These are phyloP conservation scores for Poeciliopsis occidentalis DNA, from an alignment of 2,113 vertebrate genomes.

Conservation along the genomic window DNA sequence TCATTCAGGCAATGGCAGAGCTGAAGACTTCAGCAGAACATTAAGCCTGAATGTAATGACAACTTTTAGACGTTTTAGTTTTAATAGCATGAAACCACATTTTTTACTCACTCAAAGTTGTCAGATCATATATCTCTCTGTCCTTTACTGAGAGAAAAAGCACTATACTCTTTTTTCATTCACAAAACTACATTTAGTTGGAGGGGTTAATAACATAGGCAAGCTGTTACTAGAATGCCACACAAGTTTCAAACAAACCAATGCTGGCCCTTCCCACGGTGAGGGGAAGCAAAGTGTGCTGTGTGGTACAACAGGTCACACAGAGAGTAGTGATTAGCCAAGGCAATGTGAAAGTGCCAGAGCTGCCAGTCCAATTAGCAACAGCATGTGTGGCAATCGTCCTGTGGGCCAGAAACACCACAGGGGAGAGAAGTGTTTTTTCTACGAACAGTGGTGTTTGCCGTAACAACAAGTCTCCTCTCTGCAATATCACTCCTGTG, in stretches of 20 bases:
- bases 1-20: too few relatives aligned
- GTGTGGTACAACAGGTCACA: slow-evolving; percentile 1
- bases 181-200: too few relatives aligned
- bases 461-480: slow-evolving; percentile 14
- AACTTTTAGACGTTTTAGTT: too few relatives aligned
- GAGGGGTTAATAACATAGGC: background rate
- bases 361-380: slow-evolving; percentile 44
- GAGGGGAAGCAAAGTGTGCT: background rate
- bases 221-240: background rate
- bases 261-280: background rate
- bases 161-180: too few relatives aligned
- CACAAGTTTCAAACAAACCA: background rate
- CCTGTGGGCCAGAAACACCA: background rate
- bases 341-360: slow-evolving; percentile 14
- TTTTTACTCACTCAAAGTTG: too few relatives aligned
- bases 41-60: too few relatives aligned
- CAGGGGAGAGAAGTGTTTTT: slow-evolving; percentile 4
- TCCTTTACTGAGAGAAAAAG: too few relatives aligned
- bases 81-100: too few relatives aligned
- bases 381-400: slow-evolving; percentile 34
- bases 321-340: slow-evolving; percentile 33
- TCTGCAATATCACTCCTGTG: background rate
- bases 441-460: background rate
- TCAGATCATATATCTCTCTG: too few relatives aligned
- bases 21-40: too few relatives aligned